phyloP scores from a whole-genome alignment of 2,113 vertebrate species.

The Malaclemys terrapin region DNA sequence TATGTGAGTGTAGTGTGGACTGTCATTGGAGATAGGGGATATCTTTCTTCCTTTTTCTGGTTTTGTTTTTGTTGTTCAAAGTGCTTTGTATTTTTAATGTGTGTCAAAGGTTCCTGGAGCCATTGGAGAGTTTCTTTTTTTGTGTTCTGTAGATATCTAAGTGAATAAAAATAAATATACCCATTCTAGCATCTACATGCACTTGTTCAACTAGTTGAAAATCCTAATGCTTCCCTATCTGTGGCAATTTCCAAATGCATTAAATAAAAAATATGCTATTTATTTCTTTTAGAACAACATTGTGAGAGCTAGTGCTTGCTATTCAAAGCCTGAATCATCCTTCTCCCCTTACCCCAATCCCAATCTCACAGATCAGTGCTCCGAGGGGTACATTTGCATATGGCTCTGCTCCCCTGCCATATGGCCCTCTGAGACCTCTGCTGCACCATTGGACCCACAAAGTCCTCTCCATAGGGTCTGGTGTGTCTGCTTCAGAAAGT shows the following conservation, averaged over 20 bases:
- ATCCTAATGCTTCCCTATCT: not conserved
- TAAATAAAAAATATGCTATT: not conserved
- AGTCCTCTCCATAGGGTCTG: fast-evolving
- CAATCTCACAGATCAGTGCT: not conserved
- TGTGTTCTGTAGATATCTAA: not conserved
- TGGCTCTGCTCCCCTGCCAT: not conserved
- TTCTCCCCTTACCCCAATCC: not conserved
- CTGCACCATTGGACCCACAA: not conserved
- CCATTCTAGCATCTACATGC: not conserved
- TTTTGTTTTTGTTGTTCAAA: not conserved
- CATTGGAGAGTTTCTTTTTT: not conserved
- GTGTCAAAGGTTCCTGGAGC: not conserved
- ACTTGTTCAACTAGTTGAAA: conserved; percentile 7
- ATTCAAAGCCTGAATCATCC: not conserved
- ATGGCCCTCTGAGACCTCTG: not conserved
- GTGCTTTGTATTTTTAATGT: not conserved
- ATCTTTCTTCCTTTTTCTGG: not conserved
- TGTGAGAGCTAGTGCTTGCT: fast-evolving
- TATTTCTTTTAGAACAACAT: not conserved
- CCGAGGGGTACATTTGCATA: not conserved
- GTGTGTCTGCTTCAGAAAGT: fast-evolving
- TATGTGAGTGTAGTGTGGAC: not conserved
- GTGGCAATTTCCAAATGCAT: conserved; percentile 2
- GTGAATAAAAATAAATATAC: not conserved
- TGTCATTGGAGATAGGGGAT: not conserved